These are phyloP conservation scores for Sylvicola cinctus DNA, from an alignment of 2,888 invertebrate species.

Conservation along the genomic window DNA sequence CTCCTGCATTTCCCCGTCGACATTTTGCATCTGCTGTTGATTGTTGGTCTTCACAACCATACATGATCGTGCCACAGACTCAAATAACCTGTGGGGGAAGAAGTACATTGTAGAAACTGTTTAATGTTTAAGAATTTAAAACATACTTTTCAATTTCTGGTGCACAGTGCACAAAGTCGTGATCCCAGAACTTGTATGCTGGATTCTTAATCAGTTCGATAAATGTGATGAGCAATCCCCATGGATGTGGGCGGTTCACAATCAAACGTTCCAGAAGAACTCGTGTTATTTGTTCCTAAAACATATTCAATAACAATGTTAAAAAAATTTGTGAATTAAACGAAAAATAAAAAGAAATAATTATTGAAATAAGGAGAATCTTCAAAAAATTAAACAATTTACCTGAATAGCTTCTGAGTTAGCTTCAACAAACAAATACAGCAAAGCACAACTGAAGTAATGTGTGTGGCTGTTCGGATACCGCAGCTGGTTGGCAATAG, in stretches of 20 bases:
- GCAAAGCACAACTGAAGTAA: slow-evolving; percentile 94
- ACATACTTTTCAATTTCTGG: slow-evolving; percentile 98
- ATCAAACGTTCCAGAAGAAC: slow-evolving; percentile 92
- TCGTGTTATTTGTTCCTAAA: slow-evolving; percentile 77
- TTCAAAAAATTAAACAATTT: background rate
- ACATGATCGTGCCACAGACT: slow-evolving; percentile 90
- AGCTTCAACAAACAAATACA: slow-evolving; percentile 94
- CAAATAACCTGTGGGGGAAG: slow-evolving; percentile 54
- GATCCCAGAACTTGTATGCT: slow-evolving; percentile 95
- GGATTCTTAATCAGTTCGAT: slow-evolving; percentile 98
- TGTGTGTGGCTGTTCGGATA: slow-evolving; percentile 99
- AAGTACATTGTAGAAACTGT: slow-evolving; percentile 3
- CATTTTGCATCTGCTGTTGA: slow-evolving; percentile 21
- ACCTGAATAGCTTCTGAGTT: slow-evolving; percentile 87
- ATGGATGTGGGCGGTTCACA: slow-evolving; percentile 96
- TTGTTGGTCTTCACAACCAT: slow-evolving; percentile 64
- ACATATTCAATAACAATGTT: too few species aligned
- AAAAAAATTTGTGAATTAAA: too few species aligned
- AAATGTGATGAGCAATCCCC: slow-evolving; percentile 97
- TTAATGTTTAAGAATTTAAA: background rate
- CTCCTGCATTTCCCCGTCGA: slow-evolving; percentile 21
- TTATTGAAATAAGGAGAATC: background rate
- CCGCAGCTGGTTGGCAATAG: slow-evolving; percentile 94
- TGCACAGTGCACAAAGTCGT: slow-evolving; percentile 98
- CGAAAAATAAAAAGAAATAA: slow-evolving; percentile 2